Evolutionary conservation across 2,113 vertebrate genomes (phyloP).

Genomic region (Menura novaehollandiae): DNA sequence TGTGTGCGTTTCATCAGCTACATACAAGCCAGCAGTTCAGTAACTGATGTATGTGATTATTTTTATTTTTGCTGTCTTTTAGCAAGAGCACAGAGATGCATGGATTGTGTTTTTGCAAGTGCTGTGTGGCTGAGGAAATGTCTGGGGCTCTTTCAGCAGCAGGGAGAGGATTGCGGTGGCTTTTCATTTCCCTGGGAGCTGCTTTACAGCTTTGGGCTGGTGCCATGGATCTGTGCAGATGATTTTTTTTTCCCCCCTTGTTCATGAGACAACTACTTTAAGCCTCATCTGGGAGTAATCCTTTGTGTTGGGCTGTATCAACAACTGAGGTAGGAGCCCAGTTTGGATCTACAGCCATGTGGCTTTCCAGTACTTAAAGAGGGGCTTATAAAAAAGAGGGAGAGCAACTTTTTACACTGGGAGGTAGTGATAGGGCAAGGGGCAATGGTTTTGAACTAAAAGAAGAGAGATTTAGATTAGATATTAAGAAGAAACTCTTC

Average conservation of each 20-base stretch:
- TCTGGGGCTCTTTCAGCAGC: background rate
- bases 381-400: background rate
- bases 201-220: background rate
- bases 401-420: fast-evolving
- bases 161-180: background rate
- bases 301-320: background rate
- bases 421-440: background rate
- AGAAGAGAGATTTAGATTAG: background rate
- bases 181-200: background rate
- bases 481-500: background rate
- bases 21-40: background rate
- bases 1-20: background rate
- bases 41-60: background rate
- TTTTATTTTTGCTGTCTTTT: background rate
- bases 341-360: background rate
- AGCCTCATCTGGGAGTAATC: background rate
- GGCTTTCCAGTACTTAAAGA: background rate
- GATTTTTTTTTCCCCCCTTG: background rate
- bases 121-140: background rate
- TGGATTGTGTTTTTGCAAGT: background rate
- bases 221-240: background rate
- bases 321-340: background rate
- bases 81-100: background rate
- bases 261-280: background rate
- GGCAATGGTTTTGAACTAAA: background rate